A percentile compares a stretch with the other conserved stretches of the same genome.
Conservation (phyloP, 2,888 invertebrate species). For the Brachypterus glaber region DNA sequence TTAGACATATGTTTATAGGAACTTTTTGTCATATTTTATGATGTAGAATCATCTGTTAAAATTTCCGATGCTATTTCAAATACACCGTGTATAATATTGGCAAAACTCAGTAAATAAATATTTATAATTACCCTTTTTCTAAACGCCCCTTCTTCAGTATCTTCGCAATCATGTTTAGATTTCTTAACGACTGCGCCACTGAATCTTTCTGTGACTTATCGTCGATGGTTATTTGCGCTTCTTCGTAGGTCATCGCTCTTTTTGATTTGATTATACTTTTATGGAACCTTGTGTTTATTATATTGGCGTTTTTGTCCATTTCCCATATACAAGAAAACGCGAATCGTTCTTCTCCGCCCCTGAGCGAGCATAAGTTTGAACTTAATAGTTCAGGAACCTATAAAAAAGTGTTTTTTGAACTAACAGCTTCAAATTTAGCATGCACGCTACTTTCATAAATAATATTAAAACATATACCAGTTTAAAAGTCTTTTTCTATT, state of each 20-base stretch:
- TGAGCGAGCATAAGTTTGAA: slow-evolving; percentile 90
- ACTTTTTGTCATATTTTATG: too few species aligned
- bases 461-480: too few species aligned
- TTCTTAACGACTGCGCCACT: slow-evolving; percentile 66
- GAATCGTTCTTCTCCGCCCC: slow-evolving; percentile 81
- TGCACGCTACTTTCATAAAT: not conserved
- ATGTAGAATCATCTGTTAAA: too few species aligned
- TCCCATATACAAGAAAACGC: slow-evolving; percentile 97
- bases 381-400: slow-evolving; percentile 69
- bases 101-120: not conserved
- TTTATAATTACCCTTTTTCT: slow-evolving; percentile 60
- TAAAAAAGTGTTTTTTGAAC: too few species aligned
- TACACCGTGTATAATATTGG: not conserved
- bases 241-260: slow-evolving; percentile 93
- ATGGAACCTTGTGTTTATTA: slow-evolving; percentile 70
- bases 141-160: slow-evolving; percentile 75
- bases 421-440: not conserved
- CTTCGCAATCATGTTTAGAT: slow-evolving; percentile 81
- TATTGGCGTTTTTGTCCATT: slow-evolving; percentile 73
- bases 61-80: too few species aligned
- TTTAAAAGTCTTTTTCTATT: too few species aligned
- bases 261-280: slow-evolving; percentile 89
- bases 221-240: slow-evolving; percentile 92
- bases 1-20: too few species aligned
- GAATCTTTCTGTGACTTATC: slow-evolving; percentile 61